phyloP scores from a whole-genome alignment of 2,113 vertebrate genomes.

The Fregetta grallaria region DNA sequence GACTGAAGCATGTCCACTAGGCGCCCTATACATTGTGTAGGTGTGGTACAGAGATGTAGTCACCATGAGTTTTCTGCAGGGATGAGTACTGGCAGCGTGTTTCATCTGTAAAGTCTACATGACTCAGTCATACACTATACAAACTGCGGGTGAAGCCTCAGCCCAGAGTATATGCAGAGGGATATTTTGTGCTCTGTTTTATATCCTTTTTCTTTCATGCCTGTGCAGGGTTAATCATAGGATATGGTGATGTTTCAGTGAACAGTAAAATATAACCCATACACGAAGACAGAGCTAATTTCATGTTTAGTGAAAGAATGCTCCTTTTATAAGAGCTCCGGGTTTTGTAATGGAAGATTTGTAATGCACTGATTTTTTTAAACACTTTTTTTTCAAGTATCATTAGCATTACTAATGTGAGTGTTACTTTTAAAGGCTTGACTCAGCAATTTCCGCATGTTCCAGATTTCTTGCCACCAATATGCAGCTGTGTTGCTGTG shows the following conservation, averaged over 20 bases:
- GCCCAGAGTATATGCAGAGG: not conserved
- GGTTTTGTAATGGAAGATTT: not conserved
- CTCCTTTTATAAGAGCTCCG: not conserved
- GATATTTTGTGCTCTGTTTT: not conserved
- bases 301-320: not conserved
- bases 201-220: not conserved
- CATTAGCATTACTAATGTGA: constrained; percentile 26
- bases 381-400: not conserved
- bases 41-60: not conserved
- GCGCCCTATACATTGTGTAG: accelerated
- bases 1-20: not conserved
- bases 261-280: not conserved
- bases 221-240: not conserved
- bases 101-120: accelerated
- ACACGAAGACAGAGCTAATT: not conserved
- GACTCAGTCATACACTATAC: not conserved
- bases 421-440: constrained; percentile 29
- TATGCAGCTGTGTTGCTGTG: not conserved
- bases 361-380: not conserved
- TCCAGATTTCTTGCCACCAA: not conserved
- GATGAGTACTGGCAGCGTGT: not conserved
- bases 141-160: not conserved
- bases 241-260: not conserved
- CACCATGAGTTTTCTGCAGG: not conserved
- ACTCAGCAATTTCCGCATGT: not conserved